A percentile compares a stretch with the other conserved stretches of the same genome.
Conservation (phyloP, 1,140 invertebrate species). For the Caerostris extrusa region DNA sequence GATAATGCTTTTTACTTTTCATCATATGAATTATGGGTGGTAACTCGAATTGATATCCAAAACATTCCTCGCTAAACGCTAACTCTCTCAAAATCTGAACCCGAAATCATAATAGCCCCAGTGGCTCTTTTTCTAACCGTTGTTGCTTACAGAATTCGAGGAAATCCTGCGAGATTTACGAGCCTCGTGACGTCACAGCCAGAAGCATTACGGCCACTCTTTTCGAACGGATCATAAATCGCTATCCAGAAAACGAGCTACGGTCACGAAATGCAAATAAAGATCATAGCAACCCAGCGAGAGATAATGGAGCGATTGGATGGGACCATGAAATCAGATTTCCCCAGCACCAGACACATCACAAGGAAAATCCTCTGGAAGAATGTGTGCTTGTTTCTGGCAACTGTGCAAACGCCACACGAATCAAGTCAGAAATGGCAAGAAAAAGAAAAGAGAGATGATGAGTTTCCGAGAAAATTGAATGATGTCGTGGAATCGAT, state of each 20-base stretch:
- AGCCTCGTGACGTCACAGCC: constrained; percentile 43
- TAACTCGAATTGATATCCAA: too few species aligned
- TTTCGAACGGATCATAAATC: constrained; percentile 63
- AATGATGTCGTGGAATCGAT: constrained; percentile 8
- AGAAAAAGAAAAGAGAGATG: neutral
- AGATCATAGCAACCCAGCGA: neutral
- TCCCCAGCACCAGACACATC: neutral
- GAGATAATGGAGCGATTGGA: neutral
- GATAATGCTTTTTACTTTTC: too few species aligned
- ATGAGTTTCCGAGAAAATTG: neutral
- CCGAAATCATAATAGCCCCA: neutral
- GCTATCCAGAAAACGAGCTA: neutral
- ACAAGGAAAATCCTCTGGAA: neutral
- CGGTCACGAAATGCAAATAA: constrained; percentile 43
- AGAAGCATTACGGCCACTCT: constrained; percentile 3
- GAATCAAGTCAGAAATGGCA: neutral
- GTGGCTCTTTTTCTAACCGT: neutral
- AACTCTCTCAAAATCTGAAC: neutral
- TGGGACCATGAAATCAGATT: constrained; percentile 24
- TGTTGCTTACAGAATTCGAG: constrained; percentile 4
- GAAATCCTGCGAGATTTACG: constrained; percentile 52
- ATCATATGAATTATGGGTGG: too few species aligned
- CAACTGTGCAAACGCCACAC: neutral
- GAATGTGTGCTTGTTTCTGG: neutral
- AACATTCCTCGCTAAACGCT: too few species aligned